Percentiles rank a stretch among this genome's conserved stretches.
These are phyloP conservation scores for Bombyx huttoni DNA, from an alignment of 2,888 invertebrate genomes.

Conservation along the genomic window DNA sequence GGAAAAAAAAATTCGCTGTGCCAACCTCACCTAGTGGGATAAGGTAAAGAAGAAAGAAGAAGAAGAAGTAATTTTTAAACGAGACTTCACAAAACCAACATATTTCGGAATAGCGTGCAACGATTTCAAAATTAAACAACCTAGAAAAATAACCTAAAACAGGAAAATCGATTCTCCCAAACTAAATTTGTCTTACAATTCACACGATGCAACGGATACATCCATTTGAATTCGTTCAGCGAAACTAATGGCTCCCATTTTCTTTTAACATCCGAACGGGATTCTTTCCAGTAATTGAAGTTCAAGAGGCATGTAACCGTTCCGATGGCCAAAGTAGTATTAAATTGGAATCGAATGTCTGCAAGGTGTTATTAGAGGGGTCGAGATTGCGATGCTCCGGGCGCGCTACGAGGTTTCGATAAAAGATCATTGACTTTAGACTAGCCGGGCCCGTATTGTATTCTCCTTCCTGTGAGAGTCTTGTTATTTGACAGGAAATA, in stretches of 20 bases:
- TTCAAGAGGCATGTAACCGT: not conserved
- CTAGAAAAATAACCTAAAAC: too few species aligned
- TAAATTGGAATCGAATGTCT: constrained; percentile 15
- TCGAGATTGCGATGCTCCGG: constrained; percentile 11
- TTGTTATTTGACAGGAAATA: not conserved
- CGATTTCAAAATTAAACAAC: too few species aligned
- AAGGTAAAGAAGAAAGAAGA: too few species aligned
- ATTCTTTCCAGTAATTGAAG: not conserved
- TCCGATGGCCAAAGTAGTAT: not conserved
- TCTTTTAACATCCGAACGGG: not conserved
- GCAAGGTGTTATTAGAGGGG: constrained; percentile 10
- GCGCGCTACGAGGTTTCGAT: not conserved
- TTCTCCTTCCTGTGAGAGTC: not conserved
- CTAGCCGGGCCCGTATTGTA: not conserved
- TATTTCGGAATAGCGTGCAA: too few species aligned
- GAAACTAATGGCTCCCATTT: not conserved
- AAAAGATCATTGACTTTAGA: not conserved
- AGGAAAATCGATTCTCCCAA: too few species aligned
- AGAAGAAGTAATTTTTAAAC: too few species aligned
- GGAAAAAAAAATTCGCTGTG: too few species aligned
- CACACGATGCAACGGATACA: not conserved
- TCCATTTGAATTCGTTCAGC: not conserved
- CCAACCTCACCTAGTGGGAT: too few species aligned
- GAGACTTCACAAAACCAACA: too few species aligned
- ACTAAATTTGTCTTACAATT: not conserved